These are phyloP conservation scores for Lordiphosa stackelbergi DNA, from an alignment of 1,140 invertebrate genomes.

Conservation along the genomic window DNA sequence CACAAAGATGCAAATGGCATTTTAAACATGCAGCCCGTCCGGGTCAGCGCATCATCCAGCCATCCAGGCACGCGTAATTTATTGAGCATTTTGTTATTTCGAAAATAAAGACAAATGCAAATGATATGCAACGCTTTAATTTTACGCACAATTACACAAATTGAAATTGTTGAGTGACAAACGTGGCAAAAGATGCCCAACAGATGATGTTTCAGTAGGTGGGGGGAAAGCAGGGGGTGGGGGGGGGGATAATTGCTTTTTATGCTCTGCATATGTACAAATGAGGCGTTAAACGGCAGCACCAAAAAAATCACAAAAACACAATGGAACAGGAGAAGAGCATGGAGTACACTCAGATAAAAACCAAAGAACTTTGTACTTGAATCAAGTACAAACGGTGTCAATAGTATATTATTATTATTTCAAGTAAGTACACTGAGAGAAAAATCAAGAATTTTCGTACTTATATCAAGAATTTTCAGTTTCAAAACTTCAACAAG, in stretches of 20 bases:
- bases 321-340: slow-evolving; percentile 1
- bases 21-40: slow-evolving; percentile 70
- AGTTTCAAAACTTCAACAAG: too few species aligned
- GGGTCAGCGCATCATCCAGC: slow-evolving; percentile 46
- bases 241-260: slow-evolving; percentile 56
- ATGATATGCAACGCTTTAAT: slow-evolving; percentile 75
- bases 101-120: slow-evolving; percentile 56
- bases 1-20: slow-evolving; percentile 75
- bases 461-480: too few species aligned
- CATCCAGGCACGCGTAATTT: slow-evolving; percentile 65
- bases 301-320: slow-evolving; percentile 9
- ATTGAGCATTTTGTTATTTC: slow-evolving; percentile 57
- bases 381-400: too few species aligned
- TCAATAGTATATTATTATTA: too few species aligned
- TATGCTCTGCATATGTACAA: slow-evolving; percentile 41
- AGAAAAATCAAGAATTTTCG: too few species aligned
- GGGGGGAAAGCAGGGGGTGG: background rate
- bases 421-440: too few species aligned
- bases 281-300: slow-evolving; percentile 55
- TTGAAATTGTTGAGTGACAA: slow-evolving; percentile 74
- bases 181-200: slow-evolving; percentile 38
- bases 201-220: slow-evolving; percentile 10
- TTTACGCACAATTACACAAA: slow-evolving; percentile 75
- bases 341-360: too few species aligned
- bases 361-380: too few species aligned